Percentiles rank a stretch among this genome's conserved stretches.
These are phyloP conservation scores for Eupithecia centaureata DNA, from an alignment of 2,888 invertebrate species.

Conservation along the genomic window DNA sequence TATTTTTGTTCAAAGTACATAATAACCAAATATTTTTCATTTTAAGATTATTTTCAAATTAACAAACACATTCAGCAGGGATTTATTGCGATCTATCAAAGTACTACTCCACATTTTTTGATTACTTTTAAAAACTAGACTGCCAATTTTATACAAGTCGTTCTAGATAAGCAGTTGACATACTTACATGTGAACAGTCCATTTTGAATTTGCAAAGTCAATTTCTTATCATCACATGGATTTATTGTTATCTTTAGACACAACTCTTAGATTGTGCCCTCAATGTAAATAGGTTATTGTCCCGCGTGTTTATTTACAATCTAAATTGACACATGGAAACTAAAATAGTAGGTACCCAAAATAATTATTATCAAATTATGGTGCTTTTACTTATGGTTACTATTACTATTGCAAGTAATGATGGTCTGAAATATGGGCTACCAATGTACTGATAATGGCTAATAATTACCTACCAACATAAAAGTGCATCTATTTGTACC, in stretches of 20 bases:
- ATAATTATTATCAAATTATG: constrained; percentile 31
- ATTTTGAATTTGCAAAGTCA: constrained; percentile 51
- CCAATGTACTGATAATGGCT: not conserved
- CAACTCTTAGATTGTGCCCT: constrained; percentile 40
- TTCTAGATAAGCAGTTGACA: constrained; percentile 58
- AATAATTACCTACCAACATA: not conserved
- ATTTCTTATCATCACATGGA: constrained; percentile 44
- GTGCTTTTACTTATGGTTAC: constrained; percentile 21
- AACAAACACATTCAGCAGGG: not conserved
- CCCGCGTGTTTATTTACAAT: constrained; percentile 59
- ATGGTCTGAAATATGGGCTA: constrained; percentile 5
- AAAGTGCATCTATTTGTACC: not conserved
- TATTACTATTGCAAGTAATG: constrained; percentile 10
- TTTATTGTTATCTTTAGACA: constrained; percentile 46
- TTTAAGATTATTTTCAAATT: not conserved
- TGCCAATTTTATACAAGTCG: constrained; percentile 38
- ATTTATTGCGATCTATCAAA: constrained; percentile 15
- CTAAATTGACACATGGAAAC: constrained; percentile 46
- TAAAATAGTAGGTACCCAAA: constrained; percentile 47
- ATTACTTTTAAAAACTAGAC: constrained; percentile 14
- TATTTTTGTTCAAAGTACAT: not conserved
- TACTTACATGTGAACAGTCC: constrained; percentile 59
- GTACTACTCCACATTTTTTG: constrained; percentile 24
- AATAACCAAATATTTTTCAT: too few relatives aligned
- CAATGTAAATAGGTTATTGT: constrained; percentile 59